Conservation (phyloP, 2,888 invertebrate species). For the Graphium colonna region DNA sequence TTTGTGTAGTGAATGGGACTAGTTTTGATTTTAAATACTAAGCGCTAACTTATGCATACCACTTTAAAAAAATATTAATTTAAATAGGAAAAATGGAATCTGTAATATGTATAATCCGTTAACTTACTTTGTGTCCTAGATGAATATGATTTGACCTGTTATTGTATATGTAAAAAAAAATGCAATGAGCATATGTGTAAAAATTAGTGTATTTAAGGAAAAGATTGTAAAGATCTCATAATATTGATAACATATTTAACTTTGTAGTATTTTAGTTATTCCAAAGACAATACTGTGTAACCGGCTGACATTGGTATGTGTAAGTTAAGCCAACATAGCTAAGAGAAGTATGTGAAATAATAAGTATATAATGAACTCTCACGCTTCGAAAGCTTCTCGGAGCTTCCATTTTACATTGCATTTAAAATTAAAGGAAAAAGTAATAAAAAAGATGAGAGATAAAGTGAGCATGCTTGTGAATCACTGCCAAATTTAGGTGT, state of each 20-base stretch:
- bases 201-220: slow-evolving; percentile 16
- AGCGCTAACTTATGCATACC: slow-evolving; percentile 45
- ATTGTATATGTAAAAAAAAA: neutral
- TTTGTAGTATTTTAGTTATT: slow-evolving; percentile 19
- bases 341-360: slow-evolving; percentile 3
- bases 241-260: slow-evolving; percentile 20
- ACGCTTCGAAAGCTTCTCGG: slow-evolving; percentile 1
- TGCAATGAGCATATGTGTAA: slow-evolving; percentile 12
- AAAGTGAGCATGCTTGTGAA: slow-evolving; percentile 51
- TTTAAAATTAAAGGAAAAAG: slow-evolving; percentile 61
- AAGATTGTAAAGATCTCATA: slow-evolving; percentile 23
- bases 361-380: slow-evolving; percentile 5
- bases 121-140: slow-evolving; percentile 16
- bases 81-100: neutral
- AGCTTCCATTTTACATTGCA: slow-evolving; percentile 41
- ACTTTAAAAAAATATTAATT: neutral
- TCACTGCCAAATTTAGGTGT: slow-evolving; percentile 56
- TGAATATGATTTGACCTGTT: slow-evolving; percentile 12
- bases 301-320: slow-evolving; percentile 17
- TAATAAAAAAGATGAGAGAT: slow-evolving; percentile 22
- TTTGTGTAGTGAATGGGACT: slow-evolving; percentile 65
- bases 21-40: slow-evolving; percentile 50
- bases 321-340: slow-evolving; percentile 19
- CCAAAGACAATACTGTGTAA: slow-evolving; percentile 19
- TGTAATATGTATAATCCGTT: slow-evolving; percentile 11